Base-by-base conservation (phyloP, 92 coral and sea anemone genomes). In the Metridium senile region DNA sequence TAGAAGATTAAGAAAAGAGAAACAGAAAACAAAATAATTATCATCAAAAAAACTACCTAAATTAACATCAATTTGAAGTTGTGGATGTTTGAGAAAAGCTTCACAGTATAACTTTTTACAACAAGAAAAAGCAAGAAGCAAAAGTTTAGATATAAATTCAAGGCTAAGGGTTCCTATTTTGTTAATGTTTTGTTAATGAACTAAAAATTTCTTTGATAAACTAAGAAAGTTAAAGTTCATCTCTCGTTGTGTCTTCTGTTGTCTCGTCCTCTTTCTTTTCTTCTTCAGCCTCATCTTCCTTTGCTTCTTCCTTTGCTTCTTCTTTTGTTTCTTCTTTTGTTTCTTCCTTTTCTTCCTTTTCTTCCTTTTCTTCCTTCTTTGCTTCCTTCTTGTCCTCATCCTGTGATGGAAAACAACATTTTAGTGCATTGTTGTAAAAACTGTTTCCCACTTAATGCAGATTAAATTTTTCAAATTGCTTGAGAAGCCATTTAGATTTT, bases 351-450 rank as follows among this genome's bases (percentile, higher is more conserved):
- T 88, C 74, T 72, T 84, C 67, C 25, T 66, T 74, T 68, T 84
- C 66, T 27, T 66, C 90, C 53, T 93, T 94, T 8, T 93, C 93
- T 26, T 89, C 96, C 23, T 88, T 89, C 59, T 93, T 91, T 58
- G 51, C 74, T 68, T 84, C 66, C 25, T 66, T 92, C 53, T 93
- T 94, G 9, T 93, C 93, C n/a, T 89, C 96, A 29, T 88, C 91
- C 59, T 93, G 93, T 58, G 51, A 21, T 54, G 4, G n/a, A 54
- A 16, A 54, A 54, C 61, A 54, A 54, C 13, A 54, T 3, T 2
- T 2, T 54, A 9, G 2, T 9, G 13, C 49, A 39, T 39, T 39
- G 13, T 4, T 39, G 49, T n/a, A n/a, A n/a, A n/a, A n/a, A n/a
- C n/a, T n/a, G n/a, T n/a, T n/a, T n/a, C n/a, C n/a, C n/a, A n/a